phyloP scores from a whole-genome alignment of 35 echinoderm and acorn worm species.

The Acanthaster planci region DNA sequence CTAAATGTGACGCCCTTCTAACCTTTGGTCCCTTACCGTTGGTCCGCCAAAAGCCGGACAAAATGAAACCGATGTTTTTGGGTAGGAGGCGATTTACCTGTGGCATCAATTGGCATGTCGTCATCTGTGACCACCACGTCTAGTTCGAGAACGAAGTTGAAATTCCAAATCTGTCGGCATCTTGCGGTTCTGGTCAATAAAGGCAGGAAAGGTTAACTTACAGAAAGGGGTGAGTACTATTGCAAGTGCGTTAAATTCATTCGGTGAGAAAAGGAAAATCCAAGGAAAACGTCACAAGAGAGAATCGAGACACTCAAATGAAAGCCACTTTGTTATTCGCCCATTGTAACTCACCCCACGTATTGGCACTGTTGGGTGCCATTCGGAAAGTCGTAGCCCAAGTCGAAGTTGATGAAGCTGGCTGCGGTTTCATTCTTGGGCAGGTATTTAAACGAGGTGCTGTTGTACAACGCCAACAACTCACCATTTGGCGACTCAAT shows the following conservation, averaged over 20 bases:
- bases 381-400: slow-evolving; percentile 5
- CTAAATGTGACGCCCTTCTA: no score
- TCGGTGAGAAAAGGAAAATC: no score
- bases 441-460: slow-evolving; percentile 42
- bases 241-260: no score
- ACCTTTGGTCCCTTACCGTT: no score
- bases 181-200: not conserved
- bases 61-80: no score
- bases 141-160: slow-evolving; percentile 65
- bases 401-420: slow-evolving; percentile 38
- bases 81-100: slow-evolving; percentile 31
- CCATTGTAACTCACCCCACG: slow-evolving; percentile 49
- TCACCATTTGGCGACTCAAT: slow-evolving; percentile 66
- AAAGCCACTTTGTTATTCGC: no score
- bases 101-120: slow-evolving; percentile 74
- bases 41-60: no score
- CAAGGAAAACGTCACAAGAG: no score
- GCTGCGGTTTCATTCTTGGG: slow-evolving; percentile 11
- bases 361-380: slow-evolving; percentile 15
- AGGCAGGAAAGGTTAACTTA: no score
- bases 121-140: slow-evolving; percentile 44
- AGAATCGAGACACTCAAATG: no score
- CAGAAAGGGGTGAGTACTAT: no score
- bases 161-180: slow-evolving; percentile 72
- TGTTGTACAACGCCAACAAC: slow-evolving; percentile 37